Conservation (phyloP, 2,888 invertebrate genomes). For the Drosophila acutilabella region DNA sequence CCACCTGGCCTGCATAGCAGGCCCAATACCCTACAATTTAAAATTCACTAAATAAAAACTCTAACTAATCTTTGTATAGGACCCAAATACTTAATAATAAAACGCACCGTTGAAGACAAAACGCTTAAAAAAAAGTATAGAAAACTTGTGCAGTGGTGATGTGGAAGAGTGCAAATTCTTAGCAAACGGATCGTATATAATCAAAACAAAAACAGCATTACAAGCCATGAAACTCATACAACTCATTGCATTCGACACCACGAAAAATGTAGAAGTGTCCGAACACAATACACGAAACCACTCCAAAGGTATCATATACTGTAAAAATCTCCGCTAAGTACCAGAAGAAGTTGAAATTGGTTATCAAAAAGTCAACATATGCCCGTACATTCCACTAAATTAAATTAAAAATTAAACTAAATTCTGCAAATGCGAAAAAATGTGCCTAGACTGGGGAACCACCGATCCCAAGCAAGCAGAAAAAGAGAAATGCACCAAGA, state of each 20-base stretch:
- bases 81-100: not conserved
- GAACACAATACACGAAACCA: not conserved
- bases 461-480: not conserved
- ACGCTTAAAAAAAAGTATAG: not conserved
- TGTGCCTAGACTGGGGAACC: not conserved
- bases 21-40: not conserved
- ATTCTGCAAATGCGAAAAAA: conserved; percentile 1
- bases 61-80: not conserved
- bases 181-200: conserved; percentile 1
- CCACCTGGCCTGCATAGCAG: not conserved
- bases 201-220: not conserved
- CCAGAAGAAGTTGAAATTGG: not conserved
- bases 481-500: not conserved
- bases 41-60: not conserved
- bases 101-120: not conserved
- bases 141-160: conserved; percentile 10
- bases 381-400: not conserved
- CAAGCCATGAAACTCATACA: not conserved
- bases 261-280: not conserved
- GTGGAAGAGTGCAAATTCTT: conserved; percentile 9
- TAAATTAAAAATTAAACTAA: not conserved
- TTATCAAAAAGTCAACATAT: not conserved
- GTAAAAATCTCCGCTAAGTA: not conserved
- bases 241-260: not conserved
- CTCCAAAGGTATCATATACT: not conserved